Percentiles rank a stretch among this genome's conserved stretches.
Conservation (phyloP, 2,113 vertebrate genomes). For the Aythya baeri region DNA sequence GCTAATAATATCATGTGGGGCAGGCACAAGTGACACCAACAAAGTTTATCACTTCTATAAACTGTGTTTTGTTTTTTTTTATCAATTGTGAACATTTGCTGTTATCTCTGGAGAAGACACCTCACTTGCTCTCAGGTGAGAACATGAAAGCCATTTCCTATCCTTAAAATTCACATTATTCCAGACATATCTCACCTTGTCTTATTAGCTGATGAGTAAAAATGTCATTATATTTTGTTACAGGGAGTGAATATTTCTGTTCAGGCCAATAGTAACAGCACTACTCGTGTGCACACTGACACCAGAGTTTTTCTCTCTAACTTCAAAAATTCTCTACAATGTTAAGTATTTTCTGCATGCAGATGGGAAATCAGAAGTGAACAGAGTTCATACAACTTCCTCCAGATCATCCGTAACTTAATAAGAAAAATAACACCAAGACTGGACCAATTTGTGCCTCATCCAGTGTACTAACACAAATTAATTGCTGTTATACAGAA, state of each 20-base stretch:
- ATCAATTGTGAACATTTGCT: background rate
- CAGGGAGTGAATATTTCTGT: background rate
- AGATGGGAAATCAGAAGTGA: background rate
- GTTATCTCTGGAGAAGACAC: background rate
- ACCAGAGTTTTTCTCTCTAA: background rate
- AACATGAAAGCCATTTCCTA: background rate
- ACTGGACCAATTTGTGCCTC: background rate
- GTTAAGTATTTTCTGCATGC: background rate
- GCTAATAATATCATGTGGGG: background rate
- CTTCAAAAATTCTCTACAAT: background rate
- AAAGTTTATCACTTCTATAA: background rate
- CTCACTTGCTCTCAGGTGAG: background rate
- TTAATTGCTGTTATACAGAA: background rate
- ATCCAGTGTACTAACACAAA: background rate
- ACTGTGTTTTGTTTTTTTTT: background rate
- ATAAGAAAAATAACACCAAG: background rate
- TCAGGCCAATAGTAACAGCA: background rate
- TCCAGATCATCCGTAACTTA: background rate
- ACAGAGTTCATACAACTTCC: background rate
- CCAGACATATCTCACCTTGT: background rate
- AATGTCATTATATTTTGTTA: background rate
- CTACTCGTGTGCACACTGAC: background rate
- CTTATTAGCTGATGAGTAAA: background rate
- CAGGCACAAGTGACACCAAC: background rate
- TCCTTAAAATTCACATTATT: background rate